These are phyloP conservation scores for Acyrthosiphon pisum DNA, from an alignment of 1,140 invertebrate species.

Conservation along the genomic window DNA sequence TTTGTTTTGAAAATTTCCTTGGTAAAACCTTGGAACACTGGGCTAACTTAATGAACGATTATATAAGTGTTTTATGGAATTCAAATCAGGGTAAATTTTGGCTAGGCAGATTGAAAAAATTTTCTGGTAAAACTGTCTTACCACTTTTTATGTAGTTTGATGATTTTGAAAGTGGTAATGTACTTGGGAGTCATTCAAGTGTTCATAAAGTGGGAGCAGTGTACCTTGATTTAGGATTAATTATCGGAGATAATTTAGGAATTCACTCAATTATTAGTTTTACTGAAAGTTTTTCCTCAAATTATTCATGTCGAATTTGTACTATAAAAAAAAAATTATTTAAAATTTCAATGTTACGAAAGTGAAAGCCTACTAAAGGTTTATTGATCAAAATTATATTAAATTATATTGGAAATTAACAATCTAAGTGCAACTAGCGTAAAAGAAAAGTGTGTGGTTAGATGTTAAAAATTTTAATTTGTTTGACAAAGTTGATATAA, in stretches of 20 bases:
- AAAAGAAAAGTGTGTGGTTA: conserved; percentile 28
- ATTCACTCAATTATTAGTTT: neutral
- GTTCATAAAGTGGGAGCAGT: neutral
- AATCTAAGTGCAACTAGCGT: neutral
- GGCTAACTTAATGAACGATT: neutral
- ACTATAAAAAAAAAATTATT: too few species aligned
- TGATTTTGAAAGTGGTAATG: conserved; percentile 10
- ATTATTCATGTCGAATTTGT: neutral
- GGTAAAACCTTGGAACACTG: neutral
- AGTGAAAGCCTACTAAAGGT: neutral
- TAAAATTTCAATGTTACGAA: neutral
- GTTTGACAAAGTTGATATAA: conserved; percentile 21
- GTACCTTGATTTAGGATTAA: neutral
- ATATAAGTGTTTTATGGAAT: neutral
- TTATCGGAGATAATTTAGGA: neutral
- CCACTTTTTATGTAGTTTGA: neutral
- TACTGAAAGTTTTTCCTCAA: neutral
- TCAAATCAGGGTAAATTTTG: neutral
- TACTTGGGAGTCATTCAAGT: neutral
- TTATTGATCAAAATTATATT: neutral
- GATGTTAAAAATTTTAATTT: conserved; percentile 31
- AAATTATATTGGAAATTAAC: neutral
- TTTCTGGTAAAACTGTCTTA: neutral
- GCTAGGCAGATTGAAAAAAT: neutral
- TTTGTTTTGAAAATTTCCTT: neutral